Conservation (phyloP, 2,113 vertebrate species). For the Microtus pennsylvanicus region DNA sequence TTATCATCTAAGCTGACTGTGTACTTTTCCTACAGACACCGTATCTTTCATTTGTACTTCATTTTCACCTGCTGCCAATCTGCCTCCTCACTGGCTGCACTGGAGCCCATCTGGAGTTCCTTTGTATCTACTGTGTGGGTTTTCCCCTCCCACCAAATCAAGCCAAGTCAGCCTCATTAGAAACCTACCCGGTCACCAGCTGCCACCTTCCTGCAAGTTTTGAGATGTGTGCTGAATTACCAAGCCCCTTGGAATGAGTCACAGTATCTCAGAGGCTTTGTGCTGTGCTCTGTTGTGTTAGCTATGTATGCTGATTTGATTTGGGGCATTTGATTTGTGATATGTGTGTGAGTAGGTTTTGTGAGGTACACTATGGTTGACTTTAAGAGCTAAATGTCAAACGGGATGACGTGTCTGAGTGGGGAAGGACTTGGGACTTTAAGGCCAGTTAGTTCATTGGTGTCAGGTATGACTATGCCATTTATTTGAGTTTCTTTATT, state of each 20-base stretch:
- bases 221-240: not conserved
- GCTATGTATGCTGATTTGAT: not conserved
- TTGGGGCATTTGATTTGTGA: conserved; percentile 2
- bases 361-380: not conserved
- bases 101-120: conserved; percentile 40
- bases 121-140: not conserved
- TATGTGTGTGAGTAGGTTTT: not conserved
- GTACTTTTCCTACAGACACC: not conserved
- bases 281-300: not conserved
- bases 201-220: conserved; percentile 23
- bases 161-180: conserved; percentile 41
- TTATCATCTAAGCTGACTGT: not conserved
- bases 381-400: not conserved
- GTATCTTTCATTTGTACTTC: conserved; percentile 29
- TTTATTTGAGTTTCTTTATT: not conserved
- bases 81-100: not conserved
- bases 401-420: not conserved
- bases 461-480: not conserved
- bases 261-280: not conserved
- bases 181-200: conserved; percentile 45
- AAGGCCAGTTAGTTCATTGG: not conserved
- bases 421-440: not conserved
- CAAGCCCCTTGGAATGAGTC: not conserved
- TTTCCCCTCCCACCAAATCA: conserved; percentile 13
- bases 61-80: conserved; percentile 49